These are phyloP conservation scores for Callyntrura sp. DNA, from an alignment of 2,888 invertebrate species.

Conservation along the genomic window DNA sequence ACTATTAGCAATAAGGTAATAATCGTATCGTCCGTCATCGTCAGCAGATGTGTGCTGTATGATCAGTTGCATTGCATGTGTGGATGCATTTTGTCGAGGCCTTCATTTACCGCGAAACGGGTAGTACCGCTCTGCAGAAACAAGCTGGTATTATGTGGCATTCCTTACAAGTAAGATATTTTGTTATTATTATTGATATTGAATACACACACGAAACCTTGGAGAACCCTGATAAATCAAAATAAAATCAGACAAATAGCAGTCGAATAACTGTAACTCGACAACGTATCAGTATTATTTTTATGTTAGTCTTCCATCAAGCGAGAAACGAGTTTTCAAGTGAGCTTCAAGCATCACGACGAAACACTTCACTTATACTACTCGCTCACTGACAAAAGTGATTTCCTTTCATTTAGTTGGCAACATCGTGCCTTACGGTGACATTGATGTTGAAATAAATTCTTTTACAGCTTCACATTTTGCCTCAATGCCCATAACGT, in stretches of 20 bases:
- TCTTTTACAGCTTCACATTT: conserved; percentile 67
- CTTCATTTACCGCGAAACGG: conserved; percentile 30
- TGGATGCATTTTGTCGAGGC: conserved; percentile 17
- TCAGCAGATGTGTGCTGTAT: conserved; percentile 39
- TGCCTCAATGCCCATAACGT: conserved; percentile 61
- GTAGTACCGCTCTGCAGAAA: conserved; percentile 47
- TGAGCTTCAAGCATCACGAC: conserved; percentile 59
- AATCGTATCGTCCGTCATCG: neutral
- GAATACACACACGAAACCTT: conserved; percentile 65
- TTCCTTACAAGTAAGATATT: neutral
- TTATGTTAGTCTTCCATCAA: conserved; percentile 72
- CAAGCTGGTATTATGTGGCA: conserved; percentile 20
- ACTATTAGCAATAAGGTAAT: neutral
- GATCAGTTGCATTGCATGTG: conserved; percentile 1
- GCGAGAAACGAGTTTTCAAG: conserved; percentile 74
- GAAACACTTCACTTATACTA: conserved; percentile 40
- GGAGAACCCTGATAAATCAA: conserved; percentile 78
- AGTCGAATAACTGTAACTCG: conserved; percentile 74
- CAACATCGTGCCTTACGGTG: conserved; percentile 77
- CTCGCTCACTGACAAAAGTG: conserved; percentile 55
- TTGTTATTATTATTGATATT: conserved; percentile 38
- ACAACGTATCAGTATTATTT: conserved; percentile 74
- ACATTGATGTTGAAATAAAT: conserved; percentile 77
- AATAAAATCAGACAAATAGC: conserved; percentile 76
- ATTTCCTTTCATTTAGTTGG: conserved; percentile 74